Conservation (phyloP, 2,113 vertebrate species). For the Scophthalmus maximus region DNA sequence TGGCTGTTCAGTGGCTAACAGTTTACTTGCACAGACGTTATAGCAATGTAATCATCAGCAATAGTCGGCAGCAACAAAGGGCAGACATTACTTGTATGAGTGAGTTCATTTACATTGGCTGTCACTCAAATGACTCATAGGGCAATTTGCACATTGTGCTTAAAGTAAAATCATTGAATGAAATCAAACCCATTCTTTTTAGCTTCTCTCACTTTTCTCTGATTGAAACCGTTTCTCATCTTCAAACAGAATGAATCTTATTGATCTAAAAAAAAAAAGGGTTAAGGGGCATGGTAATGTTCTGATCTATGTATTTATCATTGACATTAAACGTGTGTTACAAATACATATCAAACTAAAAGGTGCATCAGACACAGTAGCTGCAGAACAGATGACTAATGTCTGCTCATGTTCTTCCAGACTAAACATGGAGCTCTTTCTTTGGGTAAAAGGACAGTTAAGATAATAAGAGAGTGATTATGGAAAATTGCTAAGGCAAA, state of each 20-base stretch:
- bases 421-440: slow-evolving; percentile 33
- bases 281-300: not conserved
- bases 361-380: slow-evolving; percentile 9
- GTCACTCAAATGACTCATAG: not conserved
- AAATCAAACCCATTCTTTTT: not conserved
- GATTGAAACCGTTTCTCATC: no score
- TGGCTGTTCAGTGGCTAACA: no score
- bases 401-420: slow-evolving; percentile 44
- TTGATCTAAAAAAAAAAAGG: not conserved
- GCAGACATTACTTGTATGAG: slow-evolving; percentile 4
- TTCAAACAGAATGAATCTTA: slow-evolving; percentile 2
- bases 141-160: not conserved
- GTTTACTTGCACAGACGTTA: slow-evolving; percentile 21
- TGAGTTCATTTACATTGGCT: not conserved
- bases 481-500: slow-evolving; percentile 73
- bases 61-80: not conserved
- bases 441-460: slow-evolving; percentile 45
- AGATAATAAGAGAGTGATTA: slow-evolving; percentile 76
- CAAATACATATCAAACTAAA: not conserved
- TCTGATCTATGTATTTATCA: not conserved
- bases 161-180: no score
- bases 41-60: slow-evolving; percentile 15
- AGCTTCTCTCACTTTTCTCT: no score
- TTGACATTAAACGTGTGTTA: not conserved
- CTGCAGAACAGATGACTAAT: slow-evolving; percentile 35